Conservation (phyloP, 2,113 vertebrate genomes). For the Misgurnus anguillicaudatus region DNA sequence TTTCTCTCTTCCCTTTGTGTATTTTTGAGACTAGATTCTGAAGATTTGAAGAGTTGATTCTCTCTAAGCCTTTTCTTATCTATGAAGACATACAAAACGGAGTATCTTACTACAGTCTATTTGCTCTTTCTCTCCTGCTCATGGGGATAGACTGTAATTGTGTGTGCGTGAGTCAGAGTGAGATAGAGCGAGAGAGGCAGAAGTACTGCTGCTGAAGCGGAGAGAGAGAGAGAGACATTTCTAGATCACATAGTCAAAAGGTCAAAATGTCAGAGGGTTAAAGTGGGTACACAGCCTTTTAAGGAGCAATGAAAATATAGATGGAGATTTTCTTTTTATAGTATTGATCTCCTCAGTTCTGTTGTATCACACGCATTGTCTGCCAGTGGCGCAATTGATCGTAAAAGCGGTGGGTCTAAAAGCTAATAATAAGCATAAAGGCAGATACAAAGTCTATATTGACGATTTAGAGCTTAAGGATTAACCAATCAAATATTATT, state of each 20-base stretch:
- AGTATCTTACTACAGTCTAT: conserved; percentile 12
- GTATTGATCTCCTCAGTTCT: not conserved
- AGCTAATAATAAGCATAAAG: too few species aligned
- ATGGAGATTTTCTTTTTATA: not conserved
- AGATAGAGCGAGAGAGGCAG: not conserved
- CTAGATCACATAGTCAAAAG: conserved; percentile 29
- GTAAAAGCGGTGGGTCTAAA: too few species aligned
- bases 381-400: not conserved
- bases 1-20: conserved; percentile 30
- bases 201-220: not conserved
- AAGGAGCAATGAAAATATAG: not conserved
- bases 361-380: not conserved
- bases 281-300: not conserved
- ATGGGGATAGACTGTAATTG: conserved; percentile 14
- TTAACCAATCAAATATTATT: too few species aligned
- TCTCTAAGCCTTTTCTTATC: conserved; percentile 51
- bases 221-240: conserved; percentile 34
- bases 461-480: too few species aligned
- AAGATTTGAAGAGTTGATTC: conserved; percentile 48
- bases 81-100: conserved; percentile 38
- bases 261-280: conserved; percentile 40
- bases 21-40: conserved; percentile 36
- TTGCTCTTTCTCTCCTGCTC: conserved; percentile 20
- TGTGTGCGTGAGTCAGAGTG: conserved; percentile 11
- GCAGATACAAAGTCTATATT: too few species aligned